These are phyloP conservation scores for Premnoplex brunnescens DNA, from an alignment of 2,797 vertebrate genomes.

Conservation along the genomic window DNA sequence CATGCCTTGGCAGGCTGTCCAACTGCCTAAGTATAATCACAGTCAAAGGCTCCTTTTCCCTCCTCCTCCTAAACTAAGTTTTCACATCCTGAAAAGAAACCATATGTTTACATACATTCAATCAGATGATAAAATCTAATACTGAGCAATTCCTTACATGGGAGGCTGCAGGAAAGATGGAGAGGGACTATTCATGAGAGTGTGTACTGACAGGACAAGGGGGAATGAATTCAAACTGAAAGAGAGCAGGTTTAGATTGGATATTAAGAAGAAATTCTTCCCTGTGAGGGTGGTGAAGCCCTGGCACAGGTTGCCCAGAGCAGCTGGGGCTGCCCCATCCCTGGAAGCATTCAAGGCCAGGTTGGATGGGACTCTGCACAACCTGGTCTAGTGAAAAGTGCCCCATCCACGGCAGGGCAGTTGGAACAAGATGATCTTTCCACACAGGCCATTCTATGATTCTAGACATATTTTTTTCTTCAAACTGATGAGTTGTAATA, in stretches of 20 bases:
- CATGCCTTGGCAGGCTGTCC: slow-evolving; percentile 3
- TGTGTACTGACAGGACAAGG: neutral
- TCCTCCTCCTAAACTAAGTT: neutral
- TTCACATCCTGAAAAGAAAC: neutral
- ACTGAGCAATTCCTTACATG: neutral
- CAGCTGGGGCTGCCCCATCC: fast-evolving
- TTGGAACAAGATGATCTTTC: neutral
- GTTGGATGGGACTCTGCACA: neutral
- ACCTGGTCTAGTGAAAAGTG: too few species aligned
- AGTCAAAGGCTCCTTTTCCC: neutral
- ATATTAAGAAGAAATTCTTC: neutral
- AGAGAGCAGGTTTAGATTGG: neutral
- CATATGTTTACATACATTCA: neutral
- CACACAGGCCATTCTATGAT: neutral
- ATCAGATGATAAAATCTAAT: neutral
- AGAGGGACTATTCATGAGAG: neutral
- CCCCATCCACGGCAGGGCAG: neutral
- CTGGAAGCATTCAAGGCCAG: neutral
- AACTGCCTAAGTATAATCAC: neutral
- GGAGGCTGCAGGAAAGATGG: neutral
- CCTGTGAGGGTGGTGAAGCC: neutral
- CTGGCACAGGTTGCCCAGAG: neutral
- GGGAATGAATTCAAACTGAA: neutral
- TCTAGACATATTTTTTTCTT: neutral
- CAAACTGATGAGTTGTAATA: neutral